These are phyloP conservation scores for Pterocles burchelli DNA, from an alignment of 2,113 vertebrate species.

Conservation along the genomic window DNA sequence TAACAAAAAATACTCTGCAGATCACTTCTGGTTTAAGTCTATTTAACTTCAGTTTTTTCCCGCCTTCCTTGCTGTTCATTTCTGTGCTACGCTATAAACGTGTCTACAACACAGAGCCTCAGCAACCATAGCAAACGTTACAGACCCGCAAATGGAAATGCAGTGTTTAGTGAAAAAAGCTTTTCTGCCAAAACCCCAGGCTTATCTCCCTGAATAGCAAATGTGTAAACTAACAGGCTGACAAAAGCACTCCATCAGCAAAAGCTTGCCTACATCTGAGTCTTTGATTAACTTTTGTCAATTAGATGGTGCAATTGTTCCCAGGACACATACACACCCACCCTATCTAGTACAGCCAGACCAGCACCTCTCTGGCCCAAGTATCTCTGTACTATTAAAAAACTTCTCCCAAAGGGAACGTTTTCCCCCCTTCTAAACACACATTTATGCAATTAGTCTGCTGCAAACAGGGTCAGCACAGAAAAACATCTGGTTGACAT, in stretches of 20 bases:
- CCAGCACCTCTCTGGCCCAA: not conserved
- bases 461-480: not conserved
- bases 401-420: not conserved
- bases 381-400: not conserved
- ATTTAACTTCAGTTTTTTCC: not conserved
- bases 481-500: not conserved
- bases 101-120: not conserved
- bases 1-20: not conserved
- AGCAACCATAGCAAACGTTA: not conserved
- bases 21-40: not conserved
- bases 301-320: not conserved
- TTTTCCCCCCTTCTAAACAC: not conserved
- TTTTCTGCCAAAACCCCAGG: not conserved
- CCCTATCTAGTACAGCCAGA: not conserved
- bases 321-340: not conserved
- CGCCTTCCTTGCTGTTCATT: not conserved
- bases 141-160: not conserved
- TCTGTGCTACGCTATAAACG: not conserved
- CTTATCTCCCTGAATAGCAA: not conserved
- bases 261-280: not conserved
- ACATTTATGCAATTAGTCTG: not conserved
- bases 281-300: not conserved
- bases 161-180: not conserved
- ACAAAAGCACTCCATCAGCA: not conserved
- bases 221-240: not conserved